phyloP scores from a whole-genome alignment of 1,140 invertebrate species.

The Hycleus phaleratus region DNA sequence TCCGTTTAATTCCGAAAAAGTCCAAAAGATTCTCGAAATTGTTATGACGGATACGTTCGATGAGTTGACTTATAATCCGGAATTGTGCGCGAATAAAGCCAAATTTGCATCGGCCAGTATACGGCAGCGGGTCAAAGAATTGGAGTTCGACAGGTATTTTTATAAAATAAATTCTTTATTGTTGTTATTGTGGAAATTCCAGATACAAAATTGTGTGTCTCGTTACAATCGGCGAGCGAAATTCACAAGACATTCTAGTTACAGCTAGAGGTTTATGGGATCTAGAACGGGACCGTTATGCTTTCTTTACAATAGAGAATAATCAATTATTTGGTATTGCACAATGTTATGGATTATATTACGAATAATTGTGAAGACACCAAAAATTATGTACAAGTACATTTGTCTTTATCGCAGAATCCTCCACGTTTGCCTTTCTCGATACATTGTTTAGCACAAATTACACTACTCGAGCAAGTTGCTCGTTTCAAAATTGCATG shows the following conservation, averaged over 20 bases:
- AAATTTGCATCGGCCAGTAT: constrained; percentile 40
- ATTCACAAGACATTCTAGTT: constrained; percentile 45
- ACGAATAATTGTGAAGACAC: constrained; percentile 40
- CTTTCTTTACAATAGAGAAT: constrained; percentile 45
- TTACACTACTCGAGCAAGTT: neutral
- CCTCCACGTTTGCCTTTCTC: neutral
- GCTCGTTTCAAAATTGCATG: neutral
- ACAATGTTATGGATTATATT: constrained; percentile 50
- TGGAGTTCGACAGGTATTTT: constrained; percentile 37
- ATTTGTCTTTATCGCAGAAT: neutral
- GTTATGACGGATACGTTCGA: constrained; percentile 41
- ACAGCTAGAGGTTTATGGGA: constrained; percentile 51
- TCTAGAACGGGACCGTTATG: constrained; percentile 46
- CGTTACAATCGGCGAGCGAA: constrained; percentile 50
- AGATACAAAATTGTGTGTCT: constrained; percentile 50
- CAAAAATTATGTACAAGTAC: neutral
- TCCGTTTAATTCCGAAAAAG: constrained; percentile 41
- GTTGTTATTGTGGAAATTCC: neutral
- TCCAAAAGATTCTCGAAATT: constrained; percentile 41
- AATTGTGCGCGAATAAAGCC: constrained; percentile 36
- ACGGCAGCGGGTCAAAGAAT: constrained; percentile 39
- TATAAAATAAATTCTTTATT: neutral
- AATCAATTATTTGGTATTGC: constrained; percentile 45
- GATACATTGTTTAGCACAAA: neutral
- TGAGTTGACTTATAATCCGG: constrained; percentile 40